Conservation (phyloP, 2,113 vertebrate genomes). For the Sphyrna mokarran region DNA sequence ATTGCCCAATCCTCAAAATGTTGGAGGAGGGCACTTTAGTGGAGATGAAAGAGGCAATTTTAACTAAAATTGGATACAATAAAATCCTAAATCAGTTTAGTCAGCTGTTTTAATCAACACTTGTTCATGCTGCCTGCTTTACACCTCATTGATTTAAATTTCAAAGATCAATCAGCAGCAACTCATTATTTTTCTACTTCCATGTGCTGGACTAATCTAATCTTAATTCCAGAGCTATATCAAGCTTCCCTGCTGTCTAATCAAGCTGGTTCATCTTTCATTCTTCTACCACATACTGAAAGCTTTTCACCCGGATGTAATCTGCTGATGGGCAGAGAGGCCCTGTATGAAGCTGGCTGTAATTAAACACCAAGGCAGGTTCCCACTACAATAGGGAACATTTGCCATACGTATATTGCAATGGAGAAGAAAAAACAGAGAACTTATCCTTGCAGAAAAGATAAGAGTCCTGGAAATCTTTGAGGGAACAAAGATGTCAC, state of each 20-base stretch:
- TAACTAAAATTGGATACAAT: no score
- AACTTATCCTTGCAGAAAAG: conserved; percentile 49
- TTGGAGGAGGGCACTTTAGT: no score
- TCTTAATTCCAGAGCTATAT: background rate
- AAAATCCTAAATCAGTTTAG: background rate
- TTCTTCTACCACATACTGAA: background rate
- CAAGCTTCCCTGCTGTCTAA: background rate
- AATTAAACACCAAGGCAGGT: background rate
- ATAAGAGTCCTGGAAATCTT: conserved; percentile 51
- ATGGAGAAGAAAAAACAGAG: conserved; percentile 46
- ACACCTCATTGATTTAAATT: background rate
- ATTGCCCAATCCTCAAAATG: no score
- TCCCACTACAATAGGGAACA: background rate
- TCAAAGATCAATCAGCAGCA: background rate
- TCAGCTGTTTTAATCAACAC: background rate
- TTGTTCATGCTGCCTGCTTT: background rate
- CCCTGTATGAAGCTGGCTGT: background rate
- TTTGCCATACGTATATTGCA: background rate
- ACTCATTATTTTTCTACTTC: background rate
- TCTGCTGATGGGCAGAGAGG: background rate
- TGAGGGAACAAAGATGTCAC: conserved; percentile 51
- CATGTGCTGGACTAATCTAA: background rate
- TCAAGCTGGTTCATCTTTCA: background rate
- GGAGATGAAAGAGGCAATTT: no score
- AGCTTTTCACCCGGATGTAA: conserved; percentile 23